These are phyloP conservation scores for Drosophila quasianomalipes DNA, from an alignment of 2,888 invertebrate species.

Conservation along the genomic window DNA sequence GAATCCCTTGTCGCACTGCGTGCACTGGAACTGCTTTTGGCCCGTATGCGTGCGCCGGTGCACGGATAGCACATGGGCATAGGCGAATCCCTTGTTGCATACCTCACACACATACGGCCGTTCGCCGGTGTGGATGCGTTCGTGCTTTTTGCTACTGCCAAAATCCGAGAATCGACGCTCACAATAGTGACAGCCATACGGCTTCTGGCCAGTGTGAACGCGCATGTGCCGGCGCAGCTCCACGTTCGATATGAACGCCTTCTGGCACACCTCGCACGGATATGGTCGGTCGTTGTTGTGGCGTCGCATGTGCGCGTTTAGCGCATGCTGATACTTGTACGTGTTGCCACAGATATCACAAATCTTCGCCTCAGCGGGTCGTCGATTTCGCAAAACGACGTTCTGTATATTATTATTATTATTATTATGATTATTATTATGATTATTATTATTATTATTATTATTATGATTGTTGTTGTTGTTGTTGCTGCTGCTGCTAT, in stretches of 20 bases:
- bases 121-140: constrained; percentile 85
- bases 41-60: constrained; percentile 84
- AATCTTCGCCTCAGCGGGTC: constrained; percentile 71
- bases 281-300: constrained; percentile 84
- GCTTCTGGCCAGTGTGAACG: constrained; percentile 85
- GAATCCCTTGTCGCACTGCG: constrained; percentile 83
- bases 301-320: constrained; percentile 85
- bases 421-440: not conserved
- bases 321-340: constrained; percentile 84
- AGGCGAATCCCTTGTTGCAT: constrained; percentile 84
- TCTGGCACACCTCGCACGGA: constrained; percentile 84
- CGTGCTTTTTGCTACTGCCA: constrained; percentile 85
- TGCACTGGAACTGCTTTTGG: constrained; percentile 84
- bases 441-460: not conserved
- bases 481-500: constrained; percentile 1
- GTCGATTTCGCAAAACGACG: constrained; percentile 42
- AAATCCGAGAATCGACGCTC: constrained; percentile 85
- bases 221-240: constrained; percentile 85
- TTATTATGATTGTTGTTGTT: not conserved
- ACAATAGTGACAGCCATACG: constrained; percentile 84
- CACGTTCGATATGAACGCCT: constrained; percentile 85
- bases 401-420: not conserved
- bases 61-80: constrained; percentile 84
- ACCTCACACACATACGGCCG: constrained; percentile 83
- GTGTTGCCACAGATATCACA: constrained; percentile 85